phyloP scores from a whole-genome alignment of 2,888 invertebrate genomes.

The Aspidiotus destructor region DNA sequence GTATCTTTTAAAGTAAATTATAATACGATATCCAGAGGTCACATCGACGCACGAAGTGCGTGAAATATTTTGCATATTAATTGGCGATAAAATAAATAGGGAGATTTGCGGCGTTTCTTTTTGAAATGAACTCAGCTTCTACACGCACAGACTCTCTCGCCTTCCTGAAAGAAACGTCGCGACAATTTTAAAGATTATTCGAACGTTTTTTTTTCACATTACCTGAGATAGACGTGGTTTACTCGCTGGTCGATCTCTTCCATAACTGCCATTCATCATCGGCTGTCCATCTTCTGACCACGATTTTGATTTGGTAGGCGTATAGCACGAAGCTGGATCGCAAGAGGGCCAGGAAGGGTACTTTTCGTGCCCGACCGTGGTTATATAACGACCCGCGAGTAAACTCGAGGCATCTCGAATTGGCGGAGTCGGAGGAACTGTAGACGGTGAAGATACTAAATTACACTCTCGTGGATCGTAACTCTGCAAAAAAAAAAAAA shows the following conservation, averaged over 20 bases:
- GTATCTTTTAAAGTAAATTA: too few relatives aligned
- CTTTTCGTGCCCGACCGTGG: constrained; percentile 5
- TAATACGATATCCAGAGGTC: too few relatives aligned
- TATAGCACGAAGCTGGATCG: background rate
- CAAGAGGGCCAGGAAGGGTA: constrained; percentile 6
- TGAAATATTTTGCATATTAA: background rate
- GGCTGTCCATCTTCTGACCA: constrained; percentile 5
- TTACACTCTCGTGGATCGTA: constrained; percentile 5
- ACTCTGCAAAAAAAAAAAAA: background rate
- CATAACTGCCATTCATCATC: constrained; percentile 5
- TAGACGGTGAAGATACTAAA: constrained; percentile 1
- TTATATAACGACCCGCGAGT: constrained; percentile 1
- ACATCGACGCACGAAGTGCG: too few relatives aligned
- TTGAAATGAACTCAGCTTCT: background rate
- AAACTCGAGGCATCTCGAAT: constrained; percentile 5
- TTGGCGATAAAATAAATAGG: background rate
- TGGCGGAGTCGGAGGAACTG: constrained; percentile 5
- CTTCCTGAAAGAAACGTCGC: background rate
- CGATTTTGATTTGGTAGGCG: background rate
- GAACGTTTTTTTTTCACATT: background rate
- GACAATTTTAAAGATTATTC: background rate
- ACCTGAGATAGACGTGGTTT: constrained; percentile 6
- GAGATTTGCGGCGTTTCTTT: background rate
- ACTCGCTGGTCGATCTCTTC: background rate
- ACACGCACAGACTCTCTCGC: background rate